Percentiles rank a stretch among this genome's conserved stretches.
Conservation (phyloP, 2,888 invertebrate species). For the Standfussiana lucernea region DNA sequence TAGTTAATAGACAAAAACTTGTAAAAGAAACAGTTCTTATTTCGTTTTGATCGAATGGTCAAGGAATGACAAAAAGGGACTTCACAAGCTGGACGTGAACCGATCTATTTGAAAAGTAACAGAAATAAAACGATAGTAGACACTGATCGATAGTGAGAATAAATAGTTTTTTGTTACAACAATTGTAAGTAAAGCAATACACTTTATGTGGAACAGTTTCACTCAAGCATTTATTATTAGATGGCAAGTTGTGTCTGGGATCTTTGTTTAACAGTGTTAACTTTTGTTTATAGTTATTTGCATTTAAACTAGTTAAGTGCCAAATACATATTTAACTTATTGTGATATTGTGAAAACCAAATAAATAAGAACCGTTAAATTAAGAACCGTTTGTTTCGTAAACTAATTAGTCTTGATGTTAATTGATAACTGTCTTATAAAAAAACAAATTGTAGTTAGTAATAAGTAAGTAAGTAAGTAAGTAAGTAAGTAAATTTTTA, state of each 20-base stretch:
- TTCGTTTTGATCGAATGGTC: constrained; percentile 79
- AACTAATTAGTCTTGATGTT: constrained; percentile 17
- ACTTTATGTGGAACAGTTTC: constrained; percentile 67
- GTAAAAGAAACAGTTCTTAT: constrained; percentile 75
- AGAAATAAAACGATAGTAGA: constrained; percentile 70
- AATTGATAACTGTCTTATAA: constrained; percentile 14
- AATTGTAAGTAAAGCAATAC: constrained; percentile 69
- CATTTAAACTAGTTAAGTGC: constrained; percentile 14
- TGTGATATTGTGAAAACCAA: not conserved
- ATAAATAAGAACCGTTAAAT: constrained; percentile 12
- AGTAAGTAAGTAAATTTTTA: too few relatives aligned
- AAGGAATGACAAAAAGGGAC: constrained; percentile 81
- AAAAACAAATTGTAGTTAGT: constrained; percentile 3
- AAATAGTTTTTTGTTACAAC: constrained; percentile 67
- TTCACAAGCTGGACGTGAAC: constrained; percentile 75
- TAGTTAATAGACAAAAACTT: constrained; percentile 75
- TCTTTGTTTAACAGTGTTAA: constrained; percentile 4
- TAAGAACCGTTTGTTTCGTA: constrained; percentile 9
- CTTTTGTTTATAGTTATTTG: not conserved
- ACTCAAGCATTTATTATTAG: constrained; percentile 46
- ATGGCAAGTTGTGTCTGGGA: constrained; percentile 10
- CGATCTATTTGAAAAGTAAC: constrained; percentile 77
- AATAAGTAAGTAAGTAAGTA: too few relatives aligned
- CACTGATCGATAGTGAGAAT: constrained; percentile 68
- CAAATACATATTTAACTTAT: constrained; percentile 5